Evolutionary conservation across 1,140 invertebrate species (phyloP).

Genomic region (Heliothis virescens): DNA sequence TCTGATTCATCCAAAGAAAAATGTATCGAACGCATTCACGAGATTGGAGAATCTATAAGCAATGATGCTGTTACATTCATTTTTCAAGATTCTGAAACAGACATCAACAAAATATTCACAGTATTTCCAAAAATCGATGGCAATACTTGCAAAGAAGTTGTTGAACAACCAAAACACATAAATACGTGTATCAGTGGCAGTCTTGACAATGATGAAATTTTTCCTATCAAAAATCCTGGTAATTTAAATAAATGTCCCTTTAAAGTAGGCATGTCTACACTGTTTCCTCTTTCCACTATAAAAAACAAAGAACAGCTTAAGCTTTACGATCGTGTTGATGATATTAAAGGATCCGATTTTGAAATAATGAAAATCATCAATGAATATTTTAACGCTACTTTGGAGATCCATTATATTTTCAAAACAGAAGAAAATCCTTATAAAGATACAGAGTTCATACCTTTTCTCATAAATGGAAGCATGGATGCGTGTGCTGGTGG

Average conservation of each 20-base stretch:
- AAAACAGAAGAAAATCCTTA: slow-evolving; percentile 64
- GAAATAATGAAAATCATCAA: slow-evolving; percentile 73
- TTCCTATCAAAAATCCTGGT: slow-evolving; percentile 59
- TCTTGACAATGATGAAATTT: slow-evolving; percentile 52
- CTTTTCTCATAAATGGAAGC: slow-evolving; percentile 65
- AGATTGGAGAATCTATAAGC: slow-evolving; percentile 44
- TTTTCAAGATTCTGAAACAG: slow-evolving; percentile 40
- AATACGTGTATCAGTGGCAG: slow-evolving; percentile 59
- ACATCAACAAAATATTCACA: slow-evolving; percentile 52
- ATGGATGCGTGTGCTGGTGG: slow-evolving; percentile 76
- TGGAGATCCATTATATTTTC: slow-evolving; percentile 62
- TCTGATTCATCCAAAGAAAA: slow-evolving; percentile 37
- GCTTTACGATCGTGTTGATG: slow-evolving; percentile 58
- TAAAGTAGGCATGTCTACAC: slow-evolving; percentile 65
- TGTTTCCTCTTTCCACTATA: slow-evolving; percentile 66
- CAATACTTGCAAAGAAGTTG: slow-evolving; percentile 58
- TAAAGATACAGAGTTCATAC: slow-evolving; percentile 57
- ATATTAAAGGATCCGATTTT: slow-evolving; percentile 65
- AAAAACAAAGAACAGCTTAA: slow-evolving; percentile 56
- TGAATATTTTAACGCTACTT: slow-evolving; percentile 67
- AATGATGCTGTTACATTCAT: slow-evolving; percentile 61
- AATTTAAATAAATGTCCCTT: slow-evolving; percentile 71
- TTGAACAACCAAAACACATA: slow-evolving; percentile 50
- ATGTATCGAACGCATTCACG: slow-evolving; percentile 46
- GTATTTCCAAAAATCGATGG: slow-evolving; percentile 60